Evolutionary conservation across 30 jellyfish, hydroid and myxozoan genomes (phyloP).

Genomic region (Cassiopea xamachana): DNA sequence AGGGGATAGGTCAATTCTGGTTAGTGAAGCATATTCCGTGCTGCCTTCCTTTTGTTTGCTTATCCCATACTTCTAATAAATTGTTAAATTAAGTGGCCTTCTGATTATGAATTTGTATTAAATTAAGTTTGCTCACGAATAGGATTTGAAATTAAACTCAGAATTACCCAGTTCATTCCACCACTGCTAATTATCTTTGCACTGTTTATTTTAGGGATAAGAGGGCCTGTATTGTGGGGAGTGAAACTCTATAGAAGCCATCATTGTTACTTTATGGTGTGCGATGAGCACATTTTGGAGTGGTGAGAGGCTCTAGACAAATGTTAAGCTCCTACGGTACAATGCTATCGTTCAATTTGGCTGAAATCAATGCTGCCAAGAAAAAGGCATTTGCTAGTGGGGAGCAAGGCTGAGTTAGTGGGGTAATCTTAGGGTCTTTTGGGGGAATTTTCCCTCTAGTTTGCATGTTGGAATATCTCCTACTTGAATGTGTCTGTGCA

Average conservation of each 20-base stretch:
- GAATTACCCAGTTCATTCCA: neutral
- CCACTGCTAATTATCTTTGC: neutral
- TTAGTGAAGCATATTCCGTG: conserved; percentile 13
- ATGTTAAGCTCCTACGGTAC: no score
- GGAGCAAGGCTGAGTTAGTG: no score
- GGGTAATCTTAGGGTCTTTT: no score
- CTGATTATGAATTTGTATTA: neutral
- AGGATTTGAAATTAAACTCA: neutral
- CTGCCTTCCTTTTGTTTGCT: conserved; percentile 11
- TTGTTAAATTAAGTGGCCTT: conserved; percentile 1
- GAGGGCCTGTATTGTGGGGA: neutral
- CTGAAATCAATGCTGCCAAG: no score
- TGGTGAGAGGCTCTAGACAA: no score
- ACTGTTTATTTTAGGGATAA: neutral
- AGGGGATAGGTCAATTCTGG: conserved; percentile 52
- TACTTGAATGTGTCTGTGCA: no score
- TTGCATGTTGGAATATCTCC: no score
- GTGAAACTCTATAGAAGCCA: neutral
- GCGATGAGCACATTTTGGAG: no score
- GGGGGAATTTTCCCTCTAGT: no score
- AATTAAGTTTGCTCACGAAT: neutral
- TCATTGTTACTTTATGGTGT: no score
- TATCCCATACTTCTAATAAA: conserved; percentile 14
- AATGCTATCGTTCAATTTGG: no score
- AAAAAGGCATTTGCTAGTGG: no score